Evolutionary conservation across 2,113 vertebrate genomes (phyloP), one percentile per base, ranked within the genome.

Genomic region (Otocyon megalotis): DNA sequence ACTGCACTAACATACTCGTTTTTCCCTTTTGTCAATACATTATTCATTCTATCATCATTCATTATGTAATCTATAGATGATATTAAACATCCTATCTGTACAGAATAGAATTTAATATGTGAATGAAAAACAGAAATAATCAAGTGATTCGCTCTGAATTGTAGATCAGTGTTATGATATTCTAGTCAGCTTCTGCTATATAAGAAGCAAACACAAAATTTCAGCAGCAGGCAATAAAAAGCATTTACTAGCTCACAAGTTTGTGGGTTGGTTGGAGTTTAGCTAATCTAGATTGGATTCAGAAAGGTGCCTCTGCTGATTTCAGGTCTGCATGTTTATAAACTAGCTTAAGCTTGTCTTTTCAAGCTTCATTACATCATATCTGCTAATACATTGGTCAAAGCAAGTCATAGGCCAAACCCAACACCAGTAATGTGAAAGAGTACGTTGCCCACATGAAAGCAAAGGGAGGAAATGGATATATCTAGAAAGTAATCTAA

Each of bases 391-490:
- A 43, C 80, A 74, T 17, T 35, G 63, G 80, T 50, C 17, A 60
- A 74, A 79, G 30, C 35, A 85, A 60, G 80, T 28, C 63, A 54
- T 13, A 2, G 16, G 26, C 85, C 54, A 74, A 85, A 24, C 26
- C 26, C 12, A 74, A 74, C 9, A 53, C 17, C 53, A 62, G 80
- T 0, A 60, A 13, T 20, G 15, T 3, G 10, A 9, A 35, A n/a
- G 30, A 30, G 37, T 20, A 56, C 17, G 13, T 48, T 50, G 6
- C 63, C 20, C 4, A 14, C 50, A 14, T 0, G 5, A 90, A 77
- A 67, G 79, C 72, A 35, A 67, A 89, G 28, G 10, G n/a, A 93
- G 35, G 14, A 6, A 72, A 17, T 22, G 26, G 76, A 43, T 53
- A 72, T 5, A 22, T 32, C 15, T 54, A n/a, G 30, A 60, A 80